Percentiles rank a stretch among this genome's conserved stretches.
Evolutionary conservation across 1,140 invertebrate genomes (phyloP).

Genomic region (Lordiphosa clarofinis): DNA sequence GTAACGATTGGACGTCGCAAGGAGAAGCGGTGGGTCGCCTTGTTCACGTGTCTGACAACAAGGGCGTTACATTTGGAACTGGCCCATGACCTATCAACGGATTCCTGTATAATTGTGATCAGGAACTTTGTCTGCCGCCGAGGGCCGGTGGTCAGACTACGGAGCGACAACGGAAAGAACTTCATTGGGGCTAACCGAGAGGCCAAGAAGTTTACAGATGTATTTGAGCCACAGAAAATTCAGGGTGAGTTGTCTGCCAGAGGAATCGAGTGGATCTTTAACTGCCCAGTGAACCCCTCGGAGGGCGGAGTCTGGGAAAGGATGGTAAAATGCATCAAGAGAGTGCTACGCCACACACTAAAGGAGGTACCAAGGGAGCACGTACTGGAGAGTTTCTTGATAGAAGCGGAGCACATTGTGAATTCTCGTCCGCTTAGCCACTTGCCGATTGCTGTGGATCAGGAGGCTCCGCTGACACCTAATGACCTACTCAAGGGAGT

Average conservation of each 20-base stretch:
- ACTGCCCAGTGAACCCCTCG: too few relatives aligned
- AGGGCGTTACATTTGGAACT: background rate
- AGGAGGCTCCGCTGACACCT: slow-evolving; percentile 18
- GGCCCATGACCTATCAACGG: slow-evolving; percentile 1
- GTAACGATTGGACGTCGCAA: slow-evolving; percentile 10
- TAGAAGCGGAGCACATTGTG: slow-evolving; percentile 15
- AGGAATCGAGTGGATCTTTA: too few relatives aligned
- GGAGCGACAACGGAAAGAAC: slow-evolving; percentile 3
- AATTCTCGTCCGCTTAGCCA: slow-evolving; percentile 14
- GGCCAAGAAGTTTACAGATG: too few relatives aligned
- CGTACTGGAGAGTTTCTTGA: slow-evolving; percentile 10
- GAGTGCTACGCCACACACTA: too few relatives aligned
- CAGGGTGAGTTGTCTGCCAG: too few relatives aligned
- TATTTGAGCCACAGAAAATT: too few relatives aligned
- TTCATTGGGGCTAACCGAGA: slow-evolving; percentile 8
- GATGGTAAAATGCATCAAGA: too few relatives aligned
- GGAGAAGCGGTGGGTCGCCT: too few relatives aligned
- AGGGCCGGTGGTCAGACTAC: slow-evolving; percentile 1
- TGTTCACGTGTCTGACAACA: slow-evolving; percentile 12
- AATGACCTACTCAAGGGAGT: slow-evolving; percentile 4
- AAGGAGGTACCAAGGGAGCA: slow-evolving; percentile 8
- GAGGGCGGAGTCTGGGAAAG: too few relatives aligned
- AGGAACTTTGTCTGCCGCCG: slow-evolving; percentile 9
- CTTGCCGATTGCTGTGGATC: slow-evolving; percentile 14
- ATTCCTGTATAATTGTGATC: slow-evolving; percentile 10